Base-by-base conservation (phyloP, 2,797 vertebrate genomes). In the Gadopsis marmoratus region DNA sequence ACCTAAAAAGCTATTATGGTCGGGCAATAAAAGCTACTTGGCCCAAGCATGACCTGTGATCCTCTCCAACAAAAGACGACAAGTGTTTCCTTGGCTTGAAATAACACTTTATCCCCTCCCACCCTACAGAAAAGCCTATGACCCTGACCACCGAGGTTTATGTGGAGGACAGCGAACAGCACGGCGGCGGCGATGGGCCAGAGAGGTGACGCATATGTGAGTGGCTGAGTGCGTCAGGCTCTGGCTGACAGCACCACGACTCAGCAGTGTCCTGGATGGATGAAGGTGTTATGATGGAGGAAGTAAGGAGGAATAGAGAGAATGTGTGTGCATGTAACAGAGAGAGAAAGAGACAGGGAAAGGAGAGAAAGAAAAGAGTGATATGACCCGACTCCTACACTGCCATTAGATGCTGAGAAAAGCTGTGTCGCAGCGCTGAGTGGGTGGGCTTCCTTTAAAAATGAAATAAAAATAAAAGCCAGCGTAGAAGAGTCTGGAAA, bases 211-310 rank as follows among this genome's bases (percentile, higher is more conserved):
- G 94, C 92, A 94, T 91, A 78, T 87, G 73, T 78, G 89, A 90
- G 82, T 43, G 90, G 81, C 86, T 68, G 90, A 81, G 87, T 94
- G 92, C 92, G 92, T 93, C 94, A 94, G 88, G 88, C 63, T 68
- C 84, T 89, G 92, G 91, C 92, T 90, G 81, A 87, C 83, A 87
- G 86, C 88, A 29, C 83, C 70, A 75, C 83, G 48, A 89, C 90
- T 88, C 92, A 93, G 92, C 89, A 90, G 91, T 88, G 89, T 92
- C 90, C 91, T 93, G 92, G 93, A 93, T 39, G 86, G 86, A 90
- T 58, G 88, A 91, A 92, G 93, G 91, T 92, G 94, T 92, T 80
- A 83, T 86, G 86, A 92, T 92, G 92, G 89, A 94, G 92, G 88
- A 93, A 92, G 86, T 23, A 71, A 48, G 76, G 81, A 79, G 85